Conservation (phyloP, 2,888 invertebrate genomes). For the Pomacea canaliculata region DNA sequence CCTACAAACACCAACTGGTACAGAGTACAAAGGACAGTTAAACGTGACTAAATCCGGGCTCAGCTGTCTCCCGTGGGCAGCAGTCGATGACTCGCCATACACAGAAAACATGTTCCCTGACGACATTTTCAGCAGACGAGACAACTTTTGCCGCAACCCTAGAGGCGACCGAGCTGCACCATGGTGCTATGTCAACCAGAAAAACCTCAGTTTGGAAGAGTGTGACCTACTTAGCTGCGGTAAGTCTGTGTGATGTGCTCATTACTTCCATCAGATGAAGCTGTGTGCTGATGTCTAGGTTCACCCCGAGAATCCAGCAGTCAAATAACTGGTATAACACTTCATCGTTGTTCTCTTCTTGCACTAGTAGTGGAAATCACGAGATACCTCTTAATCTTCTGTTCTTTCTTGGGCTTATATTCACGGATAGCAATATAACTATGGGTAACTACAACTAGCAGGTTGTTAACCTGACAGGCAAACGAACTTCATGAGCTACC, state of each 20-base stretch:
- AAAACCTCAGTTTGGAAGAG: not conserved
- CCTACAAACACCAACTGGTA: not conserved
- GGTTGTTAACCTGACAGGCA: too few species aligned
- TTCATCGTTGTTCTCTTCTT: too few species aligned
- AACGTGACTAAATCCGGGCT: not conserved
- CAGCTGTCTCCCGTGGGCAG: not conserved
- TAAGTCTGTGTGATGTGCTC: not conserved
- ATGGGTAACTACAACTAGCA: too few species aligned
- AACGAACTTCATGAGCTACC: too few species aligned
- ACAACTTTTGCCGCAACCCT: not conserved
- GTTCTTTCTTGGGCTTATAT: too few species aligned
- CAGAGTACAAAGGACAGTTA: not conserved
- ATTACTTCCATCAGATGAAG: too few species aligned
- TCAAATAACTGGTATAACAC: too few species aligned
- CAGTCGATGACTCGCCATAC: not conserved
- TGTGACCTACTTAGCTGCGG: not conserved
- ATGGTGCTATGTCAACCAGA: not conserved
- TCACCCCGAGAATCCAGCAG: too few species aligned
- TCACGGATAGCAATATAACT: too few species aligned
- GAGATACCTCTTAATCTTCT: too few species aligned
- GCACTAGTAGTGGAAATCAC: too few species aligned
- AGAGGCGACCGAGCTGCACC: not conserved
- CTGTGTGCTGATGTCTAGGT: too few species aligned
- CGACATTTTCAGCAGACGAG: not conserved
- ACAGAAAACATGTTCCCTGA: not conserved